phyloP scores from a whole-genome alignment of 1,140 invertebrate genomes.

The Metopolophium dirhodum region DNA sequence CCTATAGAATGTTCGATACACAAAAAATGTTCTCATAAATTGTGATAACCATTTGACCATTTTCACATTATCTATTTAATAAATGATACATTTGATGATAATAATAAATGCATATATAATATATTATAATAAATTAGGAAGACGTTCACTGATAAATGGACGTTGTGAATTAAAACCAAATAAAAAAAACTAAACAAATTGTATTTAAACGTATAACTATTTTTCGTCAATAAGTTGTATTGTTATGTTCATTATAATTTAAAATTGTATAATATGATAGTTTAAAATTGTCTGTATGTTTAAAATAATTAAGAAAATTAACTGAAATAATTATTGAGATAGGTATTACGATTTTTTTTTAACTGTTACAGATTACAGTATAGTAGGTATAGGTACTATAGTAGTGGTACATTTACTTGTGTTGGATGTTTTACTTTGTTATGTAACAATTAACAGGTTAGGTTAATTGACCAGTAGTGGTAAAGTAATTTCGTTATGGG shows the following conservation, averaged over 20 bases:
- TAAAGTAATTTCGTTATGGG: too few relatives aligned
- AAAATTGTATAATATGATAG: too few relatives aligned
- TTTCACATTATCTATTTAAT: background rate
- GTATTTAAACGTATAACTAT: background rate
- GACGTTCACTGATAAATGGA: background rate
- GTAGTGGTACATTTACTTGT: background rate
- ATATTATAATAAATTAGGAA: background rate
- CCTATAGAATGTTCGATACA: background rate
- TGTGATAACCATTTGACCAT: conserved; percentile 23
- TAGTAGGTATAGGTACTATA: too few relatives aligned
- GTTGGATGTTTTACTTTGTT: background rate
- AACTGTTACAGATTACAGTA: background rate
- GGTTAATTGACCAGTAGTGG: too few relatives aligned
- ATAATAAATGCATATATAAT: background rate
- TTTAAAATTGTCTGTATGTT: too few relatives aligned
- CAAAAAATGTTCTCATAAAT: background rate
- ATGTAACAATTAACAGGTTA: background rate
- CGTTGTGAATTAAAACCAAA: background rate
- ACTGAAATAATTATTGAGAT: background rate
- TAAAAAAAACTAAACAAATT: background rate
- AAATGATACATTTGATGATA: background rate
- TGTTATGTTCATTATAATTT: background rate
- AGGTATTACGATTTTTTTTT: background rate
- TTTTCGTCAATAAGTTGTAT: background rate
- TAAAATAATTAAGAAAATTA: background rate